Base-by-base conservation (phyloP, 2,113 vertebrate genomes). In the Furnarius figulus region DNA sequence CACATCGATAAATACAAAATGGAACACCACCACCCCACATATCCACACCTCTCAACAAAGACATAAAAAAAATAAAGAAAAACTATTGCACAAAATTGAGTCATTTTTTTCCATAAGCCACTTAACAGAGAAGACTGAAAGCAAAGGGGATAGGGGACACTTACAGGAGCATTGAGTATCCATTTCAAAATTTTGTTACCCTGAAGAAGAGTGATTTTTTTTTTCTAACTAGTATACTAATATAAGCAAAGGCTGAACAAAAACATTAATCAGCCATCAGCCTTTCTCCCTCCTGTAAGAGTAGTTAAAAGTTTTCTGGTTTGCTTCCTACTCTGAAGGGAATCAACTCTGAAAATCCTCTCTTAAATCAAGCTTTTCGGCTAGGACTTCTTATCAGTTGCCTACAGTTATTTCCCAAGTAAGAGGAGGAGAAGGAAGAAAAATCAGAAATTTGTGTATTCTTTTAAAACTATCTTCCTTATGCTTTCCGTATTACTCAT, bases 91-190 rank as follows among this genome's bases (percentile, higher is more conserved):
- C 5, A 80, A 71, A 78, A 68, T 13, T 0, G 1, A 89, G 21
- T 27, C 2, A 22, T 23, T 83, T 73, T 73, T 86, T 30, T 5
- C 24, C 14, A 61, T 12, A 78, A 92, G 5, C 9, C 42, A 46
- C 14, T 59, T 71, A 59, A 37, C 5, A 44, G 17, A 79, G 40
- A 83, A 40, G 14, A 70, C 9, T 59, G 24, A 67, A 92, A 50
- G 27, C 14, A 37, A 19, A 4, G 37, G 17, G 9, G 15, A 4
- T 28, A 44, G 0, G 0, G 27, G 53, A 22, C 59, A 86, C 49
- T 52, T 52, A 37, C 5, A 73, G 46, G 47, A 77, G 11, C 3
- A 11, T 3, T 55, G 14, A 89, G 19, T 19, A 30, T 63, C 91
- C 62, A 30, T 75, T 93, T 75, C 55, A 55, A 58, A 20, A 21